These are phyloP conservation scores for Lamproptera curius DNA, from an alignment of 2,888 invertebrate genomes.

Conservation along the genomic window DNA sequence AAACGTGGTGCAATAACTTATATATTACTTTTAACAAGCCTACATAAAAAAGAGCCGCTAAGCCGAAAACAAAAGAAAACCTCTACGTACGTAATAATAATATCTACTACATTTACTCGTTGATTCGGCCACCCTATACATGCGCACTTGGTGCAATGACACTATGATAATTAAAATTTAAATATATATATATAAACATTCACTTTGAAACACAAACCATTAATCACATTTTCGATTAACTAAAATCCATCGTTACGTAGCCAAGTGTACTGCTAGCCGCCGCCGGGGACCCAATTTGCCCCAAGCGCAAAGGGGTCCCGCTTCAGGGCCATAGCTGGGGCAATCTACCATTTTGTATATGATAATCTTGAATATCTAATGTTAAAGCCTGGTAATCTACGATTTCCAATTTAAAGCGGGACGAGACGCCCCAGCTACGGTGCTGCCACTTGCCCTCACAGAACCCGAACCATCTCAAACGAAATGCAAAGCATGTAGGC, in stretches of 20 bases:
- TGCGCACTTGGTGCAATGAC: constrained; percentile 69
- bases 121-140: constrained; percentile 56
- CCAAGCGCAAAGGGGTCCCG: not conserved
- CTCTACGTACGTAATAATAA: constrained; percentile 42
- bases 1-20: constrained; percentile 51
- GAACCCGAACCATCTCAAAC: constrained; percentile 59
- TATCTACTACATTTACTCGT: constrained; percentile 47
- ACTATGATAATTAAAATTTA: constrained; percentile 45
- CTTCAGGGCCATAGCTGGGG: not conserved
- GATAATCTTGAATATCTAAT: too few relatives aligned
- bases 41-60: constrained; percentile 40
- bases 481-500: constrained; percentile 54
- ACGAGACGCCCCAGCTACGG: constrained; percentile 23
- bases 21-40: constrained; percentile 39
- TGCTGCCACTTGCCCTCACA: not conserved
- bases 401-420: too few relatives aligned
- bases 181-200: constrained; percentile 47
- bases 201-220: constrained; percentile 55
- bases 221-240: constrained; percentile 56
- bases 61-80: constrained; percentile 42
- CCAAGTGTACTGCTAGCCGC: constrained; percentile 15
- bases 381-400: too few relatives aligned
- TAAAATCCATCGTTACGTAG: constrained; percentile 32
- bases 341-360: too few relatives aligned
- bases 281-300: not conserved